A percentile compares a stretch with the other conserved stretches of the same genome.
phyloP scores from a whole-genome alignment of 2,888 invertebrate species.

The Bembecia ichneumoniformis region DNA sequence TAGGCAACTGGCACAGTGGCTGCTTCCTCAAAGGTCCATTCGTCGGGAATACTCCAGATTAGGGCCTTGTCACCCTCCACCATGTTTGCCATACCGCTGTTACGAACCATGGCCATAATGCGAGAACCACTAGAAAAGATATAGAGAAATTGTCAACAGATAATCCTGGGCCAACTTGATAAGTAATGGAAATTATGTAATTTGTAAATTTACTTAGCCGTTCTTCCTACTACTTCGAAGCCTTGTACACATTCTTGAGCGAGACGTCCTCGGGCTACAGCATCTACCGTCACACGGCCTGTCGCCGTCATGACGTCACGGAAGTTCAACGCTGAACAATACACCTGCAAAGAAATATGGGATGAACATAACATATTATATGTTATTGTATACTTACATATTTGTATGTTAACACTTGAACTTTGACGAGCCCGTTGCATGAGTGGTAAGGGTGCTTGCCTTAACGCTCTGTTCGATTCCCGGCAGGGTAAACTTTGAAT shows the following conservation, averaged over 20 bases:
- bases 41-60: constrained; percentile 79
- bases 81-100: constrained; percentile 73
- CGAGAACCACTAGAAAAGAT: constrained; percentile 63
- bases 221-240: constrained; percentile 77
- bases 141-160: too few relatives aligned
- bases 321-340: constrained; percentile 90
- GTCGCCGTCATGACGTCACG: constrained; percentile 95
- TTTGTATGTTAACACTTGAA: too few relatives aligned
- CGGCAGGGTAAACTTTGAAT: too few relatives aligned
- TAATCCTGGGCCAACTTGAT: not conserved
- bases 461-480: too few relatives aligned
- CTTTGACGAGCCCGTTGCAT: too few relatives aligned
- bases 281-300: constrained; percentile 88
- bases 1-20: constrained; percentile 87
- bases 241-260: constrained; percentile 78
- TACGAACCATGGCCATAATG: constrained; percentile 77
- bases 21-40: constrained; percentile 82
- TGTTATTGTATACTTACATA: too few relatives aligned
- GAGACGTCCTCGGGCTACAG: constrained; percentile 77
- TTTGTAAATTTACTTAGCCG: constrained; percentile 40
- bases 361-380: too few relatives aligned
- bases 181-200: not conserved
- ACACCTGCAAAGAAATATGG: constrained; percentile 58
- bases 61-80: constrained; percentile 70
- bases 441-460: too few relatives aligned